Base-by-base conservation (phyloP, 2,797 vertebrate genomes). In the Oreochromis mossambicus region DNA sequence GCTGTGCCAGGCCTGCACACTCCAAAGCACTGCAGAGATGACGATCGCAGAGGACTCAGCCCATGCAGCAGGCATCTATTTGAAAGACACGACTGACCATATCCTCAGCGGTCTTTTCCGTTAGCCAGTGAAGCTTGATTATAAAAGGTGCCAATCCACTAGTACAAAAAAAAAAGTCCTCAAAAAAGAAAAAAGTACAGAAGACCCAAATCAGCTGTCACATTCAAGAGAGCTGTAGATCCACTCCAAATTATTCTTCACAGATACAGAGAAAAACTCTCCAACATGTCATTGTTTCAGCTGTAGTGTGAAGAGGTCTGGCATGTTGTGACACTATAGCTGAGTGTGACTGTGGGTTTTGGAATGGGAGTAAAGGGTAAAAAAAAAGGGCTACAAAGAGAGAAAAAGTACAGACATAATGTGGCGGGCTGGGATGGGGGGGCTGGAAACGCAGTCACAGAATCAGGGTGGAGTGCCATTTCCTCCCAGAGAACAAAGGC, bases 361-460 rank as follows among this genome's bases (percentile, higher is more conserved):
- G 77, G 79, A 93, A 88, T 77, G 83, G 63, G 85, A 85, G 89
- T 56, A 88, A 85, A 90, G 77, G 63, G 51, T 51, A 68, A 73
- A 81, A 87, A 80, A 73, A 87, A 85, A 86, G 24, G 80, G 79
- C 85, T 77, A 83, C 79, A 93, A 85, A 93, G 79, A 82, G 54
- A 81, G 90, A 90, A 93, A 93, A 92, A 92, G 86, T 90, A 83
- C 78, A 90, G 83, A 82, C 82, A 78, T 87, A 85, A 55, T 85
- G 54, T 82, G 19, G 41, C 15, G 19, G 86, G 17, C 73, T 52
- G 24, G 46, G 82, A 54, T 56, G 58, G 82, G 87, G 89, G 78
- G 79, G 55, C 70, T 95, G 95, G 95, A 96, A 96, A 96, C 92
- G 90, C 94, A 92, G 83, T 83, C 80, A 77, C 83, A 88, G 83